phyloP scores from a whole-genome alignment of 2,113 vertebrate species.

The Podarcis cretensis region DNA sequence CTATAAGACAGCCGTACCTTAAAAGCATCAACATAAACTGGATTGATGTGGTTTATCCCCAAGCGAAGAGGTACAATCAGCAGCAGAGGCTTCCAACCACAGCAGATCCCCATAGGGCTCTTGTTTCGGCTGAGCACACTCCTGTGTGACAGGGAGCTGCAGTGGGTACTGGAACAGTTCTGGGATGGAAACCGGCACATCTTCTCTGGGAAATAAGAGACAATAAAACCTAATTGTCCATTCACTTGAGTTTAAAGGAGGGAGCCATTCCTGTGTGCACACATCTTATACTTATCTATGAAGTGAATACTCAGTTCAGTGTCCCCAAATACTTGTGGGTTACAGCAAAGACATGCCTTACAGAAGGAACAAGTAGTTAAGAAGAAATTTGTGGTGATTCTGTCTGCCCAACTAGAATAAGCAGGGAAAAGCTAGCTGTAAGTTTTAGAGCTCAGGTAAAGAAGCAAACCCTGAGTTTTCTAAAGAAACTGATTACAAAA shows the following conservation, averaged over 20 bases:
- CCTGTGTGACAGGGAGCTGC: conserved; percentile 46
- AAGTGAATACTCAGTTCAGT: no score
- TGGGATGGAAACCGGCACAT: conserved; percentile 78
- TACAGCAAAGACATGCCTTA: not conserved
- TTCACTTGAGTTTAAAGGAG: not conserved
- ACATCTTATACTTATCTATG: no score
- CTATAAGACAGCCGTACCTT: conserved; percentile 74
- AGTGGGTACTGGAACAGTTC: conserved; percentile 43
- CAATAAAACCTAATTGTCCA: not conserved
- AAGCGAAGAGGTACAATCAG: conserved; percentile 88
- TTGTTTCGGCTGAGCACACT: conserved; percentile 56
- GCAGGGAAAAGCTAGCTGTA: no score
- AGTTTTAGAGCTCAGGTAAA: no score
- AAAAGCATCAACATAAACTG: conserved; percentile 85
- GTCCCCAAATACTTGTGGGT: not conserved
- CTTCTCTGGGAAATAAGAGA: conserved; percentile 76
- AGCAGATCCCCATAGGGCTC: conserved; percentile 53
- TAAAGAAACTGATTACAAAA: no score
- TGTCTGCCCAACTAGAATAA: no score
- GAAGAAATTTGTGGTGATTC: no score
- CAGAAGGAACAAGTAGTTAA: not conserved
- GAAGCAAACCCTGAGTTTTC: not conserved
- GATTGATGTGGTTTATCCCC: conserved; percentile 90
- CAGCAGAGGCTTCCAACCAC: conserved; percentile 85
- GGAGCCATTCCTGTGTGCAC: no score